Conservation (phyloP, 2,113 vertebrate genomes). For the Pelvicachromis taeniatus region DNA sequence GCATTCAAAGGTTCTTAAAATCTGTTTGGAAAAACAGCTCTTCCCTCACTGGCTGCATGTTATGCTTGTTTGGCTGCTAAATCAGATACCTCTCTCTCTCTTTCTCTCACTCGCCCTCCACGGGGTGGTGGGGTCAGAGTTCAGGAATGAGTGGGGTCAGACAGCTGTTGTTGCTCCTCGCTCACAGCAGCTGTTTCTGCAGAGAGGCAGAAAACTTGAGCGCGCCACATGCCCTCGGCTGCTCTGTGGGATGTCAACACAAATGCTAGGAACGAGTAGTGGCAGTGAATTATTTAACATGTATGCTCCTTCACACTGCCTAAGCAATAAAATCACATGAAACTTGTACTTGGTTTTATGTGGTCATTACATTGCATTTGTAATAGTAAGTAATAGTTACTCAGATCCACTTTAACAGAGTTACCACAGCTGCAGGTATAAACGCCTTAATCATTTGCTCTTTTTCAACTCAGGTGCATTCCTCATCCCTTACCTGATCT, state of each 20-base stretch:
- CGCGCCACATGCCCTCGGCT: neutral
- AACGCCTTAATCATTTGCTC: neutral
- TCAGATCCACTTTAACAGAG: neutral
- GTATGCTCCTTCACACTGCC: too few relatives aligned
- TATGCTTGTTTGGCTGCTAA: conserved; percentile 44
- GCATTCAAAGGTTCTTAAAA: neutral
- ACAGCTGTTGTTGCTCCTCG: conserved; percentile 70
- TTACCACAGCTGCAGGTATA: neutral
- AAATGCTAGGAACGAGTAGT: neutral
- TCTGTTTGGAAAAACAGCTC: neutral
- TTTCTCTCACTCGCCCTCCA: neutral
- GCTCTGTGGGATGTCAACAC: neutral
- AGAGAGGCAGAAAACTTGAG: conserved; percentile 44
- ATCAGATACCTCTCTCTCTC: neutral
- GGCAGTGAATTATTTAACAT: neutral
- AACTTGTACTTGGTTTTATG: neutral
- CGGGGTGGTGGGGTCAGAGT: conserved; percentile 43
- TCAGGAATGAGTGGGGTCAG: conserved; percentile 44
- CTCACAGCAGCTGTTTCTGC: conserved; percentile 56
- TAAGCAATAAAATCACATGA: neutral
- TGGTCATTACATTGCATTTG: neutral
- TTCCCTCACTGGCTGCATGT: neutral
- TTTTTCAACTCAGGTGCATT: conserved; percentile 80
- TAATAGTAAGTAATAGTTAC: too few relatives aligned
- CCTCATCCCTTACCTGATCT: conserved; percentile 94